Evolutionary conservation across 2,797 vertebrate species (phyloP), one percentile per base, ranked within the genome.

Genomic region (Siniperca obscura): DNA sequence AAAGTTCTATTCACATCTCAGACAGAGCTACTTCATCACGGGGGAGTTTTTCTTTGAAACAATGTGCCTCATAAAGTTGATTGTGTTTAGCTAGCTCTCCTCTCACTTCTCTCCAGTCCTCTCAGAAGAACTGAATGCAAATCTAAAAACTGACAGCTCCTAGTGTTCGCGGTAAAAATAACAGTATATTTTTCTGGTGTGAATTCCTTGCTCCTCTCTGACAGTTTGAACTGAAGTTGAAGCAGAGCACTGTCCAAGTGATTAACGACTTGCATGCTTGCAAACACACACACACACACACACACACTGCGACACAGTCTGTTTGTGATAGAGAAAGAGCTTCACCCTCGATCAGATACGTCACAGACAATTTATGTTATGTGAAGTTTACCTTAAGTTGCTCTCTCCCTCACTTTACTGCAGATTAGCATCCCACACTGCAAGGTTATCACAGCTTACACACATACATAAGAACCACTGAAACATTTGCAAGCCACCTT

Each of bases 181-280:
- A 84, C 77, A 71, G 22, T 25, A 3, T 42, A 13, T 59, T 62
- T 73, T 76, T 57, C 55, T 30, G 44, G 38, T 69, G 69, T 88
- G 83, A 79, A 86, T 81, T 83, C 76, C 57, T 81, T 78, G 76
- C 85, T 87, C 48, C 75, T 77, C 60, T 81, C 66, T 85, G 86
- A 86, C 86, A 69, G 56, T 84, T 70, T 87, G 85, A 89, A 72
- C 79, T 66, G 67, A 80, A 83, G 77, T 59, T 74, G 87, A 88
- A 91, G 89, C 75, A 67, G 52, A 78, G 83, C 65, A 25, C 27
- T 77, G 88, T 91, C 86, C 81, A 53, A 76, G 86, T 92, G 91
- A 94, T 92, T 92, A 93, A 94, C 66, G 75, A 88, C 83, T 69
- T 11, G 42, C 61, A 34, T 21, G 70, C 74, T 76, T 66, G 11